Conservation (phyloP, 1,140 invertebrate species). For the Drosophila bocki region DNA sequence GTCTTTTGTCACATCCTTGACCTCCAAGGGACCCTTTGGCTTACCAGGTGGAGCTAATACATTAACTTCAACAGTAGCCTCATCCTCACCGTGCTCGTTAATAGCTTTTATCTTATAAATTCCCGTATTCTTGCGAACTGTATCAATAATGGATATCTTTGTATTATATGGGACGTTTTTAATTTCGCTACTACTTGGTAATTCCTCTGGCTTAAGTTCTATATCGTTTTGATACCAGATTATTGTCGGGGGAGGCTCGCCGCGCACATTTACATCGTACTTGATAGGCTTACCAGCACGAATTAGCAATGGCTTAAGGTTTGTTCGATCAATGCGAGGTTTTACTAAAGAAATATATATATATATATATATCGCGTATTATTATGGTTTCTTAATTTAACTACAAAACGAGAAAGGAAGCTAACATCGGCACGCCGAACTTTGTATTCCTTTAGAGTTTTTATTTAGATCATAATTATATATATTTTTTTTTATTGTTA, state of each 20-base stretch:
- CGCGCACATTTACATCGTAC: conserved; percentile 96
- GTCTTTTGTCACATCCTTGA: conserved; percentile 95
- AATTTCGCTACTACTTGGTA: conserved; percentile 91
- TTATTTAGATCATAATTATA: no score
- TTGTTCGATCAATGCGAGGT: conserved; percentile 98
- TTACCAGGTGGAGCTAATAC: conserved; percentile 94
- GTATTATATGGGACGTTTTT: conserved; percentile 97
- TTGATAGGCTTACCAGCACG: conserved; percentile 96
- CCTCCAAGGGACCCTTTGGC: conserved; percentile 96
- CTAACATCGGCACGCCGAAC: no score
- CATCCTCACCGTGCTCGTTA: conserved; percentile 96
- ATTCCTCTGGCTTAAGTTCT: conserved; percentile 86
- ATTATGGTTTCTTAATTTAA: not conserved
- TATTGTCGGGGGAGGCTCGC: conserved; percentile 96
- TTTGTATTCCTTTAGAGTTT: no score
- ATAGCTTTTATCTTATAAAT: conserved; percentile 96
- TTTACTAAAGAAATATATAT: conserved; percentile 88
- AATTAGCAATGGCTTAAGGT: conserved; percentile 95
- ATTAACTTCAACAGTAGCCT: conserved; percentile 96
- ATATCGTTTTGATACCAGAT: conserved; percentile 90
- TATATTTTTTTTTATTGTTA: no score
- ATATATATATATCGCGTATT: not conserved
- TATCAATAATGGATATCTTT: conserved; percentile 94
- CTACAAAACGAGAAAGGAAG: not conserved
- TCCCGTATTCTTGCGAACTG: conserved; percentile 93